Conservation (phyloP, 2,113 vertebrate genomes). For the Leptocoma aspasia region DNA sequence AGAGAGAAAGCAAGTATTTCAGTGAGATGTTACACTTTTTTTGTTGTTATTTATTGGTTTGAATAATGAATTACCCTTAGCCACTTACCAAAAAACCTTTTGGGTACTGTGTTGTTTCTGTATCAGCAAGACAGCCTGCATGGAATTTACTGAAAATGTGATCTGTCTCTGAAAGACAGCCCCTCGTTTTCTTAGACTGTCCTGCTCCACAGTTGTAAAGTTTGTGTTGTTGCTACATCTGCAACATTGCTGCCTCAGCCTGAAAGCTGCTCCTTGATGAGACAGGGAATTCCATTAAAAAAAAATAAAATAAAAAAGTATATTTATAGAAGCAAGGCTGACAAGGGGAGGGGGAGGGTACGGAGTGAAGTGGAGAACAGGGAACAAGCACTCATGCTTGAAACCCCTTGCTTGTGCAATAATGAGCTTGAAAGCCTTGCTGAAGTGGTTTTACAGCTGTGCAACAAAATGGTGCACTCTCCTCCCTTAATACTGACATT, state of each 20-base stretch:
- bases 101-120: not conserved
- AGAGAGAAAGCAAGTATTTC: not conserved
- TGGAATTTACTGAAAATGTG: not conserved
- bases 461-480: constrained; percentile 69
- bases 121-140: not conserved
- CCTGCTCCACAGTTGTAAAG: not conserved
- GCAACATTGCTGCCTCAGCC: not conserved
- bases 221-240: not conserved
- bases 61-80: not conserved
- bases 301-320: not conserved
- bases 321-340: constrained; percentile 38
- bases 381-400: constrained; percentile 65
- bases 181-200: not conserved
- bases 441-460: constrained; percentile 70
- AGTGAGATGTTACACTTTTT: not conserved
- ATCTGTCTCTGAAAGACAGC: not conserved
- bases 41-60: not conserved
- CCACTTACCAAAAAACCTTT: not conserved
- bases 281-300: not conserved
- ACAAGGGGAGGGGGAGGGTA: not conserved
- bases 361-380: constrained; percentile 29
- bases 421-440: constrained; percentile 69
- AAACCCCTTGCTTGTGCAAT: constrained; percentile 65
- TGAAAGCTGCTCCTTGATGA: not conserved
- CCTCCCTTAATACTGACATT: constrained; percentile 69